phyloP scores from a whole-genome alignment of 2,888 invertebrate genomes.

The Dryocosmus kuriphilus region DNA sequence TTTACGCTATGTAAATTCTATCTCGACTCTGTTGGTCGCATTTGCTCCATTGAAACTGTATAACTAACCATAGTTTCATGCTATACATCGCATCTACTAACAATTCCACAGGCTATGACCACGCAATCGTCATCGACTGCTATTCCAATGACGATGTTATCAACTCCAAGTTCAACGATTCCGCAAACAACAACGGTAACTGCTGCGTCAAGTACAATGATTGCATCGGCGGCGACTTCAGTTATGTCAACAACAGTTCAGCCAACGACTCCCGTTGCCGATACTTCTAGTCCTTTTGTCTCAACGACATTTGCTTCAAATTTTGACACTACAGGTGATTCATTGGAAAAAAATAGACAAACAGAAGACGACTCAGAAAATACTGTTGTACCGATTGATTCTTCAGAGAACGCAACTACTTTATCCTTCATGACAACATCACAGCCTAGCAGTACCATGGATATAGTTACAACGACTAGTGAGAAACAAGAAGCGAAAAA shows the following conservation, averaged over 20 bases:
- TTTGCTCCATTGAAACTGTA: slow-evolving; percentile 51
- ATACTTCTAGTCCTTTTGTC: slow-evolving; percentile 47
- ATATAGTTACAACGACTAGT: slow-evolving; percentile 77
- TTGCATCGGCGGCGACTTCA: slow-evolving; percentile 57
- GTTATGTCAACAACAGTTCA: slow-evolving; percentile 55
- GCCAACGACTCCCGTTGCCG: slow-evolving; percentile 54
- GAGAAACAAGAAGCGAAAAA: slow-evolving; percentile 75
- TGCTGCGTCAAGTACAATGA: slow-evolving; percentile 60
- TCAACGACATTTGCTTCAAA: slow-evolving; percentile 50
- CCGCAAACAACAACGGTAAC: slow-evolving; percentile 54
- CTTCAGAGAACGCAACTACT: slow-evolving; percentile 56
- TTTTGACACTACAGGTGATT: slow-evolving; percentile 15
- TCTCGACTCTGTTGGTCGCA: background rate
- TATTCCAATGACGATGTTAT: slow-evolving; percentile 53
- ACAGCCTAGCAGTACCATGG: slow-evolving; percentile 55
- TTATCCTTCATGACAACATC: slow-evolving; percentile 61
- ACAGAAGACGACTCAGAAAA: slow-evolving; percentile 15
- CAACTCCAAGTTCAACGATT: slow-evolving; percentile 54
- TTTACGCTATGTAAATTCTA: background rate
- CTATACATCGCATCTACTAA: slow-evolving; percentile 76
- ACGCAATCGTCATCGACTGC: slow-evolving; percentile 43
- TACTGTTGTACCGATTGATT: slow-evolving; percentile 9
- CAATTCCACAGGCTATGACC: slow-evolving; percentile 75
- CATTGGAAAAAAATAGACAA: slow-evolving; percentile 46
- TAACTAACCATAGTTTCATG: slow-evolving; percentile 73